A percentile compares a stretch with the other conserved stretches of the same genome.
phyloP scores from a whole-genome alignment of 2,888 invertebrate species.

The Pocota personata region DNA sequence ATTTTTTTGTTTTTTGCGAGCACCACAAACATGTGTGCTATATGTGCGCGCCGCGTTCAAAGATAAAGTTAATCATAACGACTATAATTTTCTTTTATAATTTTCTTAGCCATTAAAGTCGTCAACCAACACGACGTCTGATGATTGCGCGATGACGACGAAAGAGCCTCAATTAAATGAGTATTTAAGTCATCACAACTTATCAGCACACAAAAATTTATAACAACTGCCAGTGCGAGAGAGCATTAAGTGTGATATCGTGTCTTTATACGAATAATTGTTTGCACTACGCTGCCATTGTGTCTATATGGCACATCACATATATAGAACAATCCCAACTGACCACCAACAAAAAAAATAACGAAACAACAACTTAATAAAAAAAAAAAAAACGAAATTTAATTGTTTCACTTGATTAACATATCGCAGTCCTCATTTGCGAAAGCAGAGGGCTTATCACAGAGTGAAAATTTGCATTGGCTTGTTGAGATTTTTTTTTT shows the following conservation, averaged over 20 bases:
- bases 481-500: constrained; percentile 21
- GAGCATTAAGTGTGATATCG: constrained; percentile 45
- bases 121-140: constrained; percentile 21
- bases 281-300: constrained; percentile 35
- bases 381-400: constrained; percentile 59
- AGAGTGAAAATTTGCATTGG: constrained; percentile 23
- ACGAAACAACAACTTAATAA: constrained; percentile 43
- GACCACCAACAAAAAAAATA: constrained; percentile 23
- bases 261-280: constrained; percentile 58
- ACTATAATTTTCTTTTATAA: constrained; percentile 19
- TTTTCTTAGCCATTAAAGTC: constrained; percentile 42
- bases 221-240: neutral
- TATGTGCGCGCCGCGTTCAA: neutral
- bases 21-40: neutral
- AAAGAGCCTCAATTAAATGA: constrained; percentile 50
- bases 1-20: too few relatives aligned
- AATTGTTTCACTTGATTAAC: constrained; percentile 73
- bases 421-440: constrained; percentile 54
- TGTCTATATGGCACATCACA: constrained; percentile 44
- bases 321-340: neutral
- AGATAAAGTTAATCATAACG: constrained; percentile 18
- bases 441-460: constrained; percentile 56
- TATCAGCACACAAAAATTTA: constrained; percentile 45
- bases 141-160: constrained; percentile 39
- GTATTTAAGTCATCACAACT: constrained; percentile 52